Conservation (phyloP, 2,113 vertebrate genomes). For the Acrocephalus kingi region DNA sequence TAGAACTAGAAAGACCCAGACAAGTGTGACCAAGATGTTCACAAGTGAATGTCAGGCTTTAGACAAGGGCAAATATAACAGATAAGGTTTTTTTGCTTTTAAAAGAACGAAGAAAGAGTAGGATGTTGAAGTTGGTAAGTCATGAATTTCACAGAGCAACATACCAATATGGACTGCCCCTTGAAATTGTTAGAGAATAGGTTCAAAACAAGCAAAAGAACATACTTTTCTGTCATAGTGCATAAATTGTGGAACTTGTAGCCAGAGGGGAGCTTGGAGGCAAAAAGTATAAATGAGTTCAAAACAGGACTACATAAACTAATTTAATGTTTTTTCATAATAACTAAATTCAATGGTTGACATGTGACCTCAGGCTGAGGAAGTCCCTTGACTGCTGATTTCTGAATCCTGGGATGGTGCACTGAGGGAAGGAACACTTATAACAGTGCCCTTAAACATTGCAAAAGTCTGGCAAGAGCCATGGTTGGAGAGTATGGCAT, state of each 20-base stretch:
- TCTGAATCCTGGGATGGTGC: not conserved
- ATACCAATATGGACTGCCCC: not conserved
- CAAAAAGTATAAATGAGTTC: not conserved
- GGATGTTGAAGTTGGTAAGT: not conserved
- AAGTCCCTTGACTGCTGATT: not conserved
- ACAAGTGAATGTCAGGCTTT: not conserved
- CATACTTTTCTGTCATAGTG: not conserved
- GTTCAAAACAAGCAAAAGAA: not conserved
- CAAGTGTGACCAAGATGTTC: not conserved
- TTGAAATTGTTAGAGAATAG: not conserved
- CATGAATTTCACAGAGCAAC: not conserved
- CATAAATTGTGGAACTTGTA: not conserved
- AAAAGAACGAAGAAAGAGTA: not conserved
- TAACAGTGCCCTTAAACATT: not conserved
- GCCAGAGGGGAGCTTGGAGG: not conserved
- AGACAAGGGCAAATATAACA: not conserved
- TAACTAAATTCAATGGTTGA: not conserved
- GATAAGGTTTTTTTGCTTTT: not conserved
- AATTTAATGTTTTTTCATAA: not conserved
- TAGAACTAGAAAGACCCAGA: not conserved
- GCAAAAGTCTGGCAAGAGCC: not conserved
- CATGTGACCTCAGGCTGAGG: not conserved
- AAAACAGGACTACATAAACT: not conserved
- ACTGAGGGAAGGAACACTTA: not conserved
- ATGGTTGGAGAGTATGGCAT: not conserved